Evolutionary conservation across 2,113 vertebrate species (phyloP).

Genomic region (Piprites chloris): DNA sequence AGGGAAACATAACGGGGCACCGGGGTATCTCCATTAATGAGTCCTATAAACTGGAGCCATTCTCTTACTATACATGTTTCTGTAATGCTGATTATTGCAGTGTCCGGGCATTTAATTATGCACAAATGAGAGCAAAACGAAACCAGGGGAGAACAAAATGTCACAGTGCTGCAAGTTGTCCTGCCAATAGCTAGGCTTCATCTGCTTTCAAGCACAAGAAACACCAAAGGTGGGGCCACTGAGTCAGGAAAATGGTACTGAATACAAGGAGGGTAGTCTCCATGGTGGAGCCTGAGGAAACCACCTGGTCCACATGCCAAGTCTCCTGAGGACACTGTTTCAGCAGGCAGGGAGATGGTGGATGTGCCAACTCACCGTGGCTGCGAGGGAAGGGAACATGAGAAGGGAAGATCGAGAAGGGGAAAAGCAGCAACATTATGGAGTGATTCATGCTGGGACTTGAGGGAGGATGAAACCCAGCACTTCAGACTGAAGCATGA

Average conservation of each 20-base stretch:
- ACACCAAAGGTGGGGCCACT: not conserved
- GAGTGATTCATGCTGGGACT: not conserved
- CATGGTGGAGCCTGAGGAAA: not conserved
- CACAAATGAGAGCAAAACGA: not conserved
- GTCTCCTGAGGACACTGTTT: rapidly evolving
- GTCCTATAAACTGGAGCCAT: not conserved
- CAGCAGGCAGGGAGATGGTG: not conserved
- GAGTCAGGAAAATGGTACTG: not conserved
- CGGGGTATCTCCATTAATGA: not conserved
- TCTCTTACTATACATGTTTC: not conserved
- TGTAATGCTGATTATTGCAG: not conserved
- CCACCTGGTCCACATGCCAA: rapidly evolving
- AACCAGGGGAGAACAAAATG: not conserved
- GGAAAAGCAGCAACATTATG: rapidly evolving
- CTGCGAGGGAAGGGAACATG: rapidly evolving
- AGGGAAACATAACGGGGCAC: not conserved
- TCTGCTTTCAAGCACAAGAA: not conserved
- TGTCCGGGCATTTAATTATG: not conserved
- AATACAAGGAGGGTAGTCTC: not conserved
- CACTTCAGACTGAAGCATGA: rapidly evolving
- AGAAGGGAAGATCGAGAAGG: not conserved
- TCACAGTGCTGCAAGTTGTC: not conserved
- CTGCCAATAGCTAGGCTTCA: not conserved
- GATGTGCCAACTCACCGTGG: not conserved
- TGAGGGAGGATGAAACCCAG: not conserved